These are phyloP conservation scores for Cinclus cinclus DNA, from an alignment of 2,113 vertebrate genomes.

Conservation along the genomic window DNA sequence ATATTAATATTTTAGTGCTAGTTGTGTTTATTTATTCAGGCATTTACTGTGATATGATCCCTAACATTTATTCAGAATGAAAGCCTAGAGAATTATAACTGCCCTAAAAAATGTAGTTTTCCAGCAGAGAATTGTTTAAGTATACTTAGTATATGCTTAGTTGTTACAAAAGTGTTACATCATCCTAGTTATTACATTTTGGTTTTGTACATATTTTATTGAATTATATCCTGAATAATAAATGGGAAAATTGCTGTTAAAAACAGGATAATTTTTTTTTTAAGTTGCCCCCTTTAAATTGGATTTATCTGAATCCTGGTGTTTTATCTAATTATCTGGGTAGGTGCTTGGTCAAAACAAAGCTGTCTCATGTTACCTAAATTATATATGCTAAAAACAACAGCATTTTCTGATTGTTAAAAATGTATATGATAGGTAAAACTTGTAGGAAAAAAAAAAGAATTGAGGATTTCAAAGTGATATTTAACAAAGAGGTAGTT, in stretches of 20 bases:
- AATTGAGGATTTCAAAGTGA: not conserved
- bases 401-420: not conserved
- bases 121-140: not conserved
- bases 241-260: not conserved
- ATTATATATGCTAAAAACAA: not conserved
- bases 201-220: not conserved
- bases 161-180: not conserved
- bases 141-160: not conserved
- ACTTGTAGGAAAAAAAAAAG: not conserved
- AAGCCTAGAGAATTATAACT: constrained; percentile 15
- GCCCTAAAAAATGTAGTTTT: constrained; percentile 38
- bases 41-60: not conserved
- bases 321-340: not conserved
- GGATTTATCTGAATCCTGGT: not conserved
- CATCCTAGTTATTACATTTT: not conserved
- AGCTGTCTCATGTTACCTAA: not conserved
- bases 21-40: constrained; percentile 37
- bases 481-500: not conserved
- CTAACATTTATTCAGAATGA: constrained; percentile 1
- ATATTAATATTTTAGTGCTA: constrained; percentile 30
- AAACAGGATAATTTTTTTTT: not conserved
- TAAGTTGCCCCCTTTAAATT: not conserved
- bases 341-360: not conserved
- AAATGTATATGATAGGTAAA: not conserved
- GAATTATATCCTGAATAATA: not conserved